Conservation (phyloP, 2,113 vertebrate species). For the Riparia riparia region DNA sequence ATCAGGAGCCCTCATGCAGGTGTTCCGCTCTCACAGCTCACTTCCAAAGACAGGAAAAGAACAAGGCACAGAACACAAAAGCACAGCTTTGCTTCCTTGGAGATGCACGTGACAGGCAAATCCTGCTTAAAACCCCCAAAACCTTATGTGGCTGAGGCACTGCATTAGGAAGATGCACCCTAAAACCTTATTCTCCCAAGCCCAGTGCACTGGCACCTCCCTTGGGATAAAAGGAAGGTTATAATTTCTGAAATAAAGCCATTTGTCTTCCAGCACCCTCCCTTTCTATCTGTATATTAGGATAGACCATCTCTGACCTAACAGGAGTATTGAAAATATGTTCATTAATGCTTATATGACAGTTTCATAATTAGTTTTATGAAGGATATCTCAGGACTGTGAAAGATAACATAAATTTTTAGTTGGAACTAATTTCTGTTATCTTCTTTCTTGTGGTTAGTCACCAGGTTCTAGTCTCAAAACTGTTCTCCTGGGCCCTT, state of each 20-base stretch:
- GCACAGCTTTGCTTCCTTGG: not conserved
- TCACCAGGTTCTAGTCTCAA: not conserved
- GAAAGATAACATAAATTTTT: not conserved
- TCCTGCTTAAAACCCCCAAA: not conserved
- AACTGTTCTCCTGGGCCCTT: not conserved
- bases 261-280: not conserved
- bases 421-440: not conserved
- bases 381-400: not conserved
- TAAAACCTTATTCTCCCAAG: not conserved
- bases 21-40: not conserved
- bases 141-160: not conserved
- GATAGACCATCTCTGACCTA: not conserved
- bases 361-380: not conserved
- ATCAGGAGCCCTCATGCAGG: not conserved
- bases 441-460: not conserved
- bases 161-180: not conserved
- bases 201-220: rapidly evolving
- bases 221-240: not conserved
- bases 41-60: not conserved
- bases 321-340: not conserved
- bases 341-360: not conserved
- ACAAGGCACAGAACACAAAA: not conserved
- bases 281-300: not conserved
- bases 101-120: not conserved
- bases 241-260: not conserved